A percentile compares a stretch with the other conserved stretches of the same genome.
phyloP scores from a whole-genome alignment of 92 coral and sea anemone genomes.

The Porites evermanni region DNA sequence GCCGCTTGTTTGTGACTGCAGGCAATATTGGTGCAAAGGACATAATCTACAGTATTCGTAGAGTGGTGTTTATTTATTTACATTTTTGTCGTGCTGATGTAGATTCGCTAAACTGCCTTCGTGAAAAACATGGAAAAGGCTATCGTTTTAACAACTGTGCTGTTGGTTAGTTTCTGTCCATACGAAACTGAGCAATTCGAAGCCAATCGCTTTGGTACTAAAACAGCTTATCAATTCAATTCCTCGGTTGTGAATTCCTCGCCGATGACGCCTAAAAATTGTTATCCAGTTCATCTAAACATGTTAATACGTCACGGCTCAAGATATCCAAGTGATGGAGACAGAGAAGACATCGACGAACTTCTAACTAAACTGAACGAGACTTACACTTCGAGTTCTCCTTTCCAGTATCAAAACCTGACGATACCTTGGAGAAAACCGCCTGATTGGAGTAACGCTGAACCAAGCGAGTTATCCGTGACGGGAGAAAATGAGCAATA shows the following conservation, averaged over 20 bases:
- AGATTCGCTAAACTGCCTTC: background rate
- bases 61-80: background rate
- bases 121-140: background rate
- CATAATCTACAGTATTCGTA: no score
- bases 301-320: constrained; percentile 92
- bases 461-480: constrained; percentile 72
- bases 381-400: constrained; percentile 29
- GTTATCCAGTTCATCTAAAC: constrained; percentile 77
- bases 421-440: constrained; percentile 87
- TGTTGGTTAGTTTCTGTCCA: background rate
- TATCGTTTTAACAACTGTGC: background rate
- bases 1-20: no score
- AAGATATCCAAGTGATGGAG: constrained; percentile 76
- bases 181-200: constrained; percentile 4
- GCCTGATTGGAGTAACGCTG: constrained; percentile 48
- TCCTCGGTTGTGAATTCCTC: constrained; percentile 19
- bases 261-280: constrained; percentile 52
- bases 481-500: constrained; percentile 77
- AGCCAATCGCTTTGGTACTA: constrained; percentile 65
- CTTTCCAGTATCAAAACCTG: constrained; percentile 72
- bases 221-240: constrained; percentile 81
- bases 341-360: constrained; percentile 38
- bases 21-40: no score
- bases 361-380: constrained; percentile 64
- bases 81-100: background rate